A percentile compares a stretch with the other conserved stretches of the same genome.
Conservation (phyloP, 2,113 vertebrate species). For the Gorsachius goisagi region DNA sequence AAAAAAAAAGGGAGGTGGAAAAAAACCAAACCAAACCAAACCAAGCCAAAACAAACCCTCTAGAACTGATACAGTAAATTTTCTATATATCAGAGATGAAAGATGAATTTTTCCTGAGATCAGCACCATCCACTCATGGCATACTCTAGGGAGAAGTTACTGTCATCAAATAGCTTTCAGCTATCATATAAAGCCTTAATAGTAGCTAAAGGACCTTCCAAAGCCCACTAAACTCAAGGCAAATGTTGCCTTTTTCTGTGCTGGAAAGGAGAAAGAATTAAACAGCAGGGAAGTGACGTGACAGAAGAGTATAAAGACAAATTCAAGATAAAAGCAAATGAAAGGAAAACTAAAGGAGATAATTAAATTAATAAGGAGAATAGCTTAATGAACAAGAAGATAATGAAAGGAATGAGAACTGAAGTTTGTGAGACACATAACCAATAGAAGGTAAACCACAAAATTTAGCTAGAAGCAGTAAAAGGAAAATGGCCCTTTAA, state of each 20-base stretch:
- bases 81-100: background rate
- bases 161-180: background rate
- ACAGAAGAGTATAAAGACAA: background rate
- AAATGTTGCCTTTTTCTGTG: background rate
- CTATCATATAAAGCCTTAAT: background rate
- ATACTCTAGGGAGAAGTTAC: background rate
- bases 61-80: background rate
- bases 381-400: constrained; percentile 1
- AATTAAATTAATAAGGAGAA: constrained; percentile 47
- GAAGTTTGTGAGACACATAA: background rate
- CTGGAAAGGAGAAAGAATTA: background rate
- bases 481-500: background rate
- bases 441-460: background rate
- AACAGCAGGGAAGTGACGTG: background rate
- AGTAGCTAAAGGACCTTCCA: background rate
- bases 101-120: background rate
- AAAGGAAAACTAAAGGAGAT: background rate
- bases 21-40: background rate
- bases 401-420: constrained; percentile 19
- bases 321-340: background rate
- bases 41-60: background rate
- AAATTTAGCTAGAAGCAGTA: background rate
- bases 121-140: background rate
- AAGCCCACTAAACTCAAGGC: background rate
- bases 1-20: no score